Evolutionary conservation across 2,888 invertebrate species (phyloP).

Genomic region (Polietes domitor): DNA sequence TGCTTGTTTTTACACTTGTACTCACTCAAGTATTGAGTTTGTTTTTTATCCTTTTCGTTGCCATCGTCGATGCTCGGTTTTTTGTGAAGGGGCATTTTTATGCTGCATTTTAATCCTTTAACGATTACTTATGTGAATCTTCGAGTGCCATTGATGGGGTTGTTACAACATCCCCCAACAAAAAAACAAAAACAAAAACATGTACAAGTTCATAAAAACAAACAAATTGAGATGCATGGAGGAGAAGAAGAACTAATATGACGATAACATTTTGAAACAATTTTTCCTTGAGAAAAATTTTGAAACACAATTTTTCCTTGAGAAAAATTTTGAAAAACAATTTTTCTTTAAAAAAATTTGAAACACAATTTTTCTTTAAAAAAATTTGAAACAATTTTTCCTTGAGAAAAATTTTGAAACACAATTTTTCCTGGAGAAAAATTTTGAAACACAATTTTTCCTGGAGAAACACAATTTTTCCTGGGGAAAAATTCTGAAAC

Average conservation of each 20-base stretch:
- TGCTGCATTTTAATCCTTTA: constrained; percentile 58
- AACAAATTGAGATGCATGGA: no score
- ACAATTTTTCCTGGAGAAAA: no score
- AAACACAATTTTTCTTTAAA: neutral
- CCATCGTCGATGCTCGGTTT: neutral
- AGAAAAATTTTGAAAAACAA: no score
- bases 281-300: no score
- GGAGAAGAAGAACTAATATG: no score
- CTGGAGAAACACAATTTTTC: no score
- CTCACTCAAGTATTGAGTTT: constrained; percentile 42
- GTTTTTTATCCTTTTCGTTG: constrained; percentile 21
- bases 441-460: no score
- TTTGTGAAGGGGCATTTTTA: no score
- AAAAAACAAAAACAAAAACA: neutral
- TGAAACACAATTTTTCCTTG: no score
- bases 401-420: neutral
- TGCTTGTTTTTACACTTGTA: constrained; percentile 40
- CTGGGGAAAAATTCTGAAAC: no score
- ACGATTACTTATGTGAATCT: constrained; percentile 31
- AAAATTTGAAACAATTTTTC: no score
- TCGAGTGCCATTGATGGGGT: neutral
- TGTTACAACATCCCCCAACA: neutral
- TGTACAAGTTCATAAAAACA: neutral
- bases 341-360: neutral
- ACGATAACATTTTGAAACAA: no score